These are phyloP conservation scores for Drosophila percnosoma DNA, from an alignment of 2,888 invertebrate genomes.

Conservation along the genomic window DNA sequence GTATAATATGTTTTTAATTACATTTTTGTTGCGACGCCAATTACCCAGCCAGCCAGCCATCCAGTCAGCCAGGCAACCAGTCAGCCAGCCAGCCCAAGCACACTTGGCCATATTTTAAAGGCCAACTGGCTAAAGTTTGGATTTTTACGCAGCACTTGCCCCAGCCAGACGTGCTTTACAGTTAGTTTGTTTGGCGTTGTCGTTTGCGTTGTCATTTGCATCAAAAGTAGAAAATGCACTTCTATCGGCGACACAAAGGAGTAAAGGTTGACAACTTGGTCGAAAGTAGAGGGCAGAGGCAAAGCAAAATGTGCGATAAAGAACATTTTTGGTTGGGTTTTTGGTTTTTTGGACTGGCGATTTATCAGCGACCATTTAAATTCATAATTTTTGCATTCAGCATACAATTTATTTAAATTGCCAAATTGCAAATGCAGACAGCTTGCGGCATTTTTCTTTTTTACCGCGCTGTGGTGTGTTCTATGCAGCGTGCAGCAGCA, in stretches of 20 bases:
- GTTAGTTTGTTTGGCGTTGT: background rate
- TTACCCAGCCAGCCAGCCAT: conserved; percentile 2
- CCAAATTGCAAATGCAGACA: conserved; percentile 42
- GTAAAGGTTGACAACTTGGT: conserved; percentile 7
- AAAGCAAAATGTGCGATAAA: conserved; percentile 18
- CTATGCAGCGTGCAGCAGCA: background rate
- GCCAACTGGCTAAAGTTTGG: conserved; percentile 13
- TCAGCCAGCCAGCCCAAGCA: background rate
- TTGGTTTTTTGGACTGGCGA: conserved; percentile 43
- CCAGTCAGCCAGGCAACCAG: background rate
- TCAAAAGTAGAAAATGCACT: conserved; percentile 73
- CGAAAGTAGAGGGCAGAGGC: conserved; percentile 6
- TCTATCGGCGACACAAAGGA: conserved; percentile 69
- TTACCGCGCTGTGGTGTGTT: background rate
- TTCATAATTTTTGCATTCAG: conserved; percentile 77
- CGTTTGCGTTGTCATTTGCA: conserved; percentile 66
- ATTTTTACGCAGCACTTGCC: conserved; percentile 6
- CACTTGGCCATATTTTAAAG: conserved; percentile 45
- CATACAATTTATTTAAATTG: conserved; percentile 75
- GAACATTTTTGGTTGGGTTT: conserved; percentile 17
- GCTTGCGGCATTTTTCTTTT: conserved; percentile 30
- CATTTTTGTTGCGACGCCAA: conserved; percentile 37
- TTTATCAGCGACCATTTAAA: conserved; percentile 82
- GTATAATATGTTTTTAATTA: conserved; percentile 71
- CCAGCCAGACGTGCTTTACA: conserved; percentile 15